Conservation (phyloP, 2,888 invertebrate species). For the Drosophila crucigera region DNA sequence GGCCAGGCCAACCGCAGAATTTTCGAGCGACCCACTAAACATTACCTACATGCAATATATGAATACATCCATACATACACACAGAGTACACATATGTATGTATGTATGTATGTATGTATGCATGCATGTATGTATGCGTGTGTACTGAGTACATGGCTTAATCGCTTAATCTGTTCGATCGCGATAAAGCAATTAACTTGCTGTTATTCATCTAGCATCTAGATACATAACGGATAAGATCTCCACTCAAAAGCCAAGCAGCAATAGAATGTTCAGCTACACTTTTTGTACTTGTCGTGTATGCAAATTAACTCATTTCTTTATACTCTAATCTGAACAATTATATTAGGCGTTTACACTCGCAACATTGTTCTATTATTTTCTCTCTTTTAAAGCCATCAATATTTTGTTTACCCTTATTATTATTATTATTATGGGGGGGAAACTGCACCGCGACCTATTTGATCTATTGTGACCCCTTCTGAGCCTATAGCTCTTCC, state of each 20-base stretch:
- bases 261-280: neutral
- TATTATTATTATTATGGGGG: too few relatives aligned
- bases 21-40: constrained; percentile 41
- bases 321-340: constrained; percentile 7
- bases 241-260: neutral
- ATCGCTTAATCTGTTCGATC: constrained; percentile 30
- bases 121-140: neutral
- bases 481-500: too few relatives aligned
- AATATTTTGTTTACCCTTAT: neutral
- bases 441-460: too few relatives aligned
- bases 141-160: neutral
- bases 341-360: neutral
- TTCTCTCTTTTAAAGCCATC: neutral
- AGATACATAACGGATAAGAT: neutral
- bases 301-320: neutral
- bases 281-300: neutral
- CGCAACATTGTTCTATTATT: neutral
- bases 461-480: too few relatives aligned
- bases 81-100: neutral
- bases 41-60: constrained; percentile 14
- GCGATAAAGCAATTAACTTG: constrained; percentile 36
- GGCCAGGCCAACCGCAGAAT: constrained; percentile 19
- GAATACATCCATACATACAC: neutral
- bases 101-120: neutral
- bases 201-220: constrained; percentile 17